Percentiles rank a stretch among this genome's conserved stretches.
These are phyloP conservation scores for Catharus minimus DNA, from an alignment of 2,113 vertebrate genomes.

Conservation along the genomic window DNA sequence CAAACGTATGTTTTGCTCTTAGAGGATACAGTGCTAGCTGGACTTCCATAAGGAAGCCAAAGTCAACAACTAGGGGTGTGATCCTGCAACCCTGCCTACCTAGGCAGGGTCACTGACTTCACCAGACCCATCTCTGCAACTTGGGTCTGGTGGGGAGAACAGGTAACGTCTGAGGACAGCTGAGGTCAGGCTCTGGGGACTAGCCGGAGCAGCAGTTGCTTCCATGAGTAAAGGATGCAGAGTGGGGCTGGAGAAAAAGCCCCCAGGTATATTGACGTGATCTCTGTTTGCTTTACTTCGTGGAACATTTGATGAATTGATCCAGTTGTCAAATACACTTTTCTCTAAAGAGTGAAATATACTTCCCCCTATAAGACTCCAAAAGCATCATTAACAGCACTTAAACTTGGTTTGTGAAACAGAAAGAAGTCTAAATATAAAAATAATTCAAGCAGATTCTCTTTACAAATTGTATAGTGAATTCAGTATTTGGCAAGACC, in stretches of 20 bases:
- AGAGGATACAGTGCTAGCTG: conserved; percentile 31
- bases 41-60: conserved; percentile 47
- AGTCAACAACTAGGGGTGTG: background rate
- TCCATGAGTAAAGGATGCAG: conserved; percentile 42
- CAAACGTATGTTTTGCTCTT: conserved; percentile 29
- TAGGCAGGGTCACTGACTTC: background rate
- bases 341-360: conserved; percentile 60
- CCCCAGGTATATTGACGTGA: background rate
- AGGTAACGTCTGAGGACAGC: background rate
- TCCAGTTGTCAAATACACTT: conserved; percentile 56
- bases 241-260: background rate
- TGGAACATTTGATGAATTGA: conserved; percentile 43
- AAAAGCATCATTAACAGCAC: conserved; percentile 68
- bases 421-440: conserved; percentile 74
- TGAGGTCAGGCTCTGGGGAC: conserved; percentile 42
- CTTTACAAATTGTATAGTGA: conserved; percentile 79
- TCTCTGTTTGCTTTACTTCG: conserved; percentile 15
- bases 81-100: background rate
- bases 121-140: conserved; percentile 5
- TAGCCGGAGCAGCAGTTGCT: conserved; percentile 35
- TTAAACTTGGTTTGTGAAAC: conserved; percentile 68
- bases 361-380: conserved; percentile 66
- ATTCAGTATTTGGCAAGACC: conserved; percentile 86
- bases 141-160: conserved; percentile 12
- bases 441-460: conserved; percentile 80